Percentiles rank a stretch among this genome's conserved stretches.
Evolutionary conservation across 2,888 invertebrate species (phyloP).

Genomic region (Euproctis similis): DNA sequence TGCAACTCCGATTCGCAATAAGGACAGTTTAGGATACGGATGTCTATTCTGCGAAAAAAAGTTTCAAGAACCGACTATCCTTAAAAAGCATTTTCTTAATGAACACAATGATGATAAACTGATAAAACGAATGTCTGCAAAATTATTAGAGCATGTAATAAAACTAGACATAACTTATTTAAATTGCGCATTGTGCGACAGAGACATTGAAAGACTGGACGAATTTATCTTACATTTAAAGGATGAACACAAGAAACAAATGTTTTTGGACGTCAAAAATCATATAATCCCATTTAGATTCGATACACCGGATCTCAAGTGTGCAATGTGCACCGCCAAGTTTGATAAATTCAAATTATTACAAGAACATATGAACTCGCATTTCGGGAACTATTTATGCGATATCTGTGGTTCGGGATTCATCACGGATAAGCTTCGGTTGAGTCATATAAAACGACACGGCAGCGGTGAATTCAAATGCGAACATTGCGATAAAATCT

Average conservation of each 20-base stretch:
- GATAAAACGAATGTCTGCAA: slow-evolving; percentile 28
- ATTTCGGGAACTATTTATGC: slow-evolving; percentile 45
- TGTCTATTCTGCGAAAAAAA: slow-evolving; percentile 38
- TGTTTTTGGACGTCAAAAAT: slow-evolving; percentile 36
- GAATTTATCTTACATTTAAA: slow-evolving; percentile 34
- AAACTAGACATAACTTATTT: slow-evolving; percentile 45
- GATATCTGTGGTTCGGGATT: slow-evolving; percentile 37
- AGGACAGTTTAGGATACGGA: slow-evolving; percentile 36
- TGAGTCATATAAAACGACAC: slow-evolving; percentile 34
- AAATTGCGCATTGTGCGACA: slow-evolving; percentile 37
- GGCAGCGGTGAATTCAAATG: slow-evolving; percentile 40
- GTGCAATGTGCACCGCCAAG: slow-evolving; percentile 35
- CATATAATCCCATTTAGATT: slow-evolving; percentile 53
- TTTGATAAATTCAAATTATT: slow-evolving; percentile 43
- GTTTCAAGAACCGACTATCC: slow-evolving; percentile 28
- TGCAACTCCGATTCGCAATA: slow-evolving; percentile 40
- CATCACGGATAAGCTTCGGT: slow-evolving; percentile 31
- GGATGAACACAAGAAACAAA: slow-evolving; percentile 23
- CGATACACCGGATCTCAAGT: slow-evolving; percentile 35
- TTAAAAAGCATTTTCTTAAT: slow-evolving; percentile 41
- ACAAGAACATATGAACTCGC: slow-evolving; percentile 52
- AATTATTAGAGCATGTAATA: slow-evolving; percentile 32
- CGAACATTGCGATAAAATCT: slow-evolving; percentile 38
- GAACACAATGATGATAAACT: slow-evolving; percentile 36
- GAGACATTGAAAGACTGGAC: slow-evolving; percentile 27